Evolutionary conservation across 2,113 vertebrate genomes (phyloP), one percentile per base, ranked within the genome.

Genomic region (Pluvialis apricaria): DNA sequence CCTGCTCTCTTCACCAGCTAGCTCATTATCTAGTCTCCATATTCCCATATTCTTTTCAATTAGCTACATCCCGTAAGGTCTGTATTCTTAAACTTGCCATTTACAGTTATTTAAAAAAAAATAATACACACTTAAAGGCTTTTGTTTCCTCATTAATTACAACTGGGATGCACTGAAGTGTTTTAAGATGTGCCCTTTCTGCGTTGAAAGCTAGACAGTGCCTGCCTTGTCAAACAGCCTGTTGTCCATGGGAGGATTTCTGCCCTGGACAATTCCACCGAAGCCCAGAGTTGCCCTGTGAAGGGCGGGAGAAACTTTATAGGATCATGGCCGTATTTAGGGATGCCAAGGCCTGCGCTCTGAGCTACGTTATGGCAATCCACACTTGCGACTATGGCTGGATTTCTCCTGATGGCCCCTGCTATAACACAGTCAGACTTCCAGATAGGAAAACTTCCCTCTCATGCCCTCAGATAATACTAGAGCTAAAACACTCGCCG

Each of bases 21-120:
- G 0, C 44, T 62, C 21, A 17, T 36, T 44, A 32, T 31, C 17
- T 15, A 1, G 7, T 55, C 26, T 69, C 38, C 36, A 21, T 3
- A 51, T 36, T 15, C 32, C 15, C 24, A 34, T 0, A 28, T 20
- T 4, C 40, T 45, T 61, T 82, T n/a, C 36, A 21, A 22, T 72
- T 40, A 52, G 24, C 42, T n/a, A 13, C 11, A 76, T 12, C 40
- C 54, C 54, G 3, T n/a, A 88, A 31, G 4, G 25, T n/a, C 69
- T 31, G 5, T 18, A n/a, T 36, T 60, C 55, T 45, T 73, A 38
- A 92, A 70, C 64, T 69, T 12, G 64, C 15, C 16, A 34, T 34
- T 75, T 78, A 24, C 5, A 34, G 25, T 28, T n/a, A 47, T 5
- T 19, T 1, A 8, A 34, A 24, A 70, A 76, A 75, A 18, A 22